Evolutionary conservation across 2,797 vertebrate genomes (phyloP).

Genomic region (Bucorvus abyssinicus): DNA sequence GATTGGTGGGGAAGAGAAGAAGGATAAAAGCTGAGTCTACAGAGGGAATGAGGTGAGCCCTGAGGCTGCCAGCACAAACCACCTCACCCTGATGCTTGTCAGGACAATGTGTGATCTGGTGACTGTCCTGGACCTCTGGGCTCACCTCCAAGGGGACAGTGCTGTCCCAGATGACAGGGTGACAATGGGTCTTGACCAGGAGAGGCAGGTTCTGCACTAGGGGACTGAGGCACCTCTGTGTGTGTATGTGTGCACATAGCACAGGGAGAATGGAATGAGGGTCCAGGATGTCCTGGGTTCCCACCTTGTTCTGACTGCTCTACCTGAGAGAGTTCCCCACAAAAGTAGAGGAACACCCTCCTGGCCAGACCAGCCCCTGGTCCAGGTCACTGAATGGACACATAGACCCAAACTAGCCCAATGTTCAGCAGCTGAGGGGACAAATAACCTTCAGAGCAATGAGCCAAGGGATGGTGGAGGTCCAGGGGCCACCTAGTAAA

Average conservation of each 20-base stretch:
- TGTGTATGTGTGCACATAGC: too few relatives aligned
- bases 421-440: neutral
- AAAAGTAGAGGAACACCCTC: neutral
- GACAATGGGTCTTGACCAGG: neutral
- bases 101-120: too few relatives aligned
- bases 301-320: neutral
- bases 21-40: neutral
- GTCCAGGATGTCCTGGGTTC: neutral
- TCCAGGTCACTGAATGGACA: neutral
- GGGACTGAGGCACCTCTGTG: neutral
- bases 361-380: neutral
- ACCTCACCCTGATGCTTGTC: neutral
- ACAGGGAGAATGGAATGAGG: neutral
- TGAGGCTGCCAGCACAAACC: neutral
- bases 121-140: too few relatives aligned
- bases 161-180: neutral
- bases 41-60: neutral
- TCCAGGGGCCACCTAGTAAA: neutral
- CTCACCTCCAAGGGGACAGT: too few relatives aligned
- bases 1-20: neutral
- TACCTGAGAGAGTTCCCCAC: neutral
- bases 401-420: rapidly evolving
- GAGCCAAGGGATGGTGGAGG: neutral
- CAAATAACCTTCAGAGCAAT: neutral
- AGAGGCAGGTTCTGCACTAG: neutral